Conservation (phyloP, 2,888 invertebrate genomes). For the Chloroclysta siterata region DNA sequence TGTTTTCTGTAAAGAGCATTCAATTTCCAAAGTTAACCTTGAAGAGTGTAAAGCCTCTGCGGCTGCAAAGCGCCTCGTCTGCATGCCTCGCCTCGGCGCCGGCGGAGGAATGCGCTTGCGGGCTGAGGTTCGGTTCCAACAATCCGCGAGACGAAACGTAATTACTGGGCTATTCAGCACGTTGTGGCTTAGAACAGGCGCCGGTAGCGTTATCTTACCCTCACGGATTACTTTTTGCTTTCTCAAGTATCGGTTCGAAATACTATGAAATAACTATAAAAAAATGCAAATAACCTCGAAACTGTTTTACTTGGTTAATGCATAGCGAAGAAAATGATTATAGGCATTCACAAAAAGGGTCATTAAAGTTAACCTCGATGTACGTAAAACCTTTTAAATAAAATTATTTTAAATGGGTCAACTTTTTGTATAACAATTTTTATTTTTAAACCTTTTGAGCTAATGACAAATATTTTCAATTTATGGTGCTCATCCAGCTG, state of each 20-base stretch:
- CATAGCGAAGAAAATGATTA: too few relatives aligned
- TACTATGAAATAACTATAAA: too few relatives aligned
- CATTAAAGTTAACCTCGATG: too few relatives aligned
- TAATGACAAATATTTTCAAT: neutral
- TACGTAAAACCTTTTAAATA: too few relatives aligned
- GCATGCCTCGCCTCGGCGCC: conserved; percentile 5
- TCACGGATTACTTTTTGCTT: neutral
- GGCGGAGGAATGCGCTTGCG: conserved; percentile 19
- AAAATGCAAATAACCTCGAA: too few relatives aligned
- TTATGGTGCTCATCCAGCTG: neutral
- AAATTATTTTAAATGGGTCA: too few relatives aligned
- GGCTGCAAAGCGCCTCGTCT: neutral
- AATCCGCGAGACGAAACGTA: conserved; percentile 30
- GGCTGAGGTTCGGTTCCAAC: conserved; percentile 21
- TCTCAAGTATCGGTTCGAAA: too few relatives aligned
- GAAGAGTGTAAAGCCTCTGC: conserved; percentile 3
- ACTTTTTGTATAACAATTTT: too few relatives aligned
- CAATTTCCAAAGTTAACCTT: neutral
- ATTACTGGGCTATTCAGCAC: conserved; percentile 32
- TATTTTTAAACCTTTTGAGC: too few relatives aligned
- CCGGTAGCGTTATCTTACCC: neutral
- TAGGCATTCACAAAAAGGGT: too few relatives aligned
- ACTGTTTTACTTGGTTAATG: too few relatives aligned
- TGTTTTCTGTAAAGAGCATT: too few relatives aligned
- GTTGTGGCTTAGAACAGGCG: conserved; percentile 5